Conservation (phyloP, 2,888 invertebrate genomes). For the Xestobium rufovillosum region DNA sequence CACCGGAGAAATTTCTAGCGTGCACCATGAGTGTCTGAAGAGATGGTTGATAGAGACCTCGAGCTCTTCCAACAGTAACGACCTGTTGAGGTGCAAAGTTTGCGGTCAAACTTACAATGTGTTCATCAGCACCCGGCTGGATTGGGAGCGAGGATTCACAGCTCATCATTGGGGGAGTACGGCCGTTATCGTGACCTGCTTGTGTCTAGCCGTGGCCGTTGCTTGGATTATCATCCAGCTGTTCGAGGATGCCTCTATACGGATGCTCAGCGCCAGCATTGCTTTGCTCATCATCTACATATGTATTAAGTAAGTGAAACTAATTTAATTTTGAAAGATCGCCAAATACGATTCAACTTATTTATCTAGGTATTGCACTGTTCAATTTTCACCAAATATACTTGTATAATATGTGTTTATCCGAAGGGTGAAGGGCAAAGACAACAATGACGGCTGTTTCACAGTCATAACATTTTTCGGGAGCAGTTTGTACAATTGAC, state of each 20-base stretch:
- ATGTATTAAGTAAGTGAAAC: slow-evolving; percentile 60
- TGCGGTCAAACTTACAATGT: slow-evolving; percentile 79
- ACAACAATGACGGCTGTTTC: too few relatives aligned
- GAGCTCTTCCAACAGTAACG: too few relatives aligned
- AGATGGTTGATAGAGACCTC: slow-evolving; percentile 87
- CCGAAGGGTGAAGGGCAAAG: too few relatives aligned
- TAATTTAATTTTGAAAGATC: neutral
- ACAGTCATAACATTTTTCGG: too few relatives aligned
- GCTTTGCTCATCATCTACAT: slow-evolving; percentile 79
- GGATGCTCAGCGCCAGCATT: slow-evolving; percentile 73
- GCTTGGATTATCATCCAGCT: slow-evolving; percentile 77
- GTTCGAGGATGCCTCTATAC: slow-evolving; percentile 66
- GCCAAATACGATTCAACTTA: neutral
- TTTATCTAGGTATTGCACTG: neutral
- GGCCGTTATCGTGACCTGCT: slow-evolving; percentile 66
- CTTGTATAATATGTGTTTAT: neutral
- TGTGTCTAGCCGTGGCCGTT: slow-evolving; percentile 68
- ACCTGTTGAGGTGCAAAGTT: slow-evolving; percentile 62
- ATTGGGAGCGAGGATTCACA: slow-evolving; percentile 79
- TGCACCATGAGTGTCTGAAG: slow-evolving; percentile 84
- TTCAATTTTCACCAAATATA: neutral
- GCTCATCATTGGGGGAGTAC: slow-evolving; percentile 79
- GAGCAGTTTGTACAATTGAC: too few relatives aligned
- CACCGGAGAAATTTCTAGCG: slow-evolving; percentile 85
- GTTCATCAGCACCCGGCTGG: slow-evolving; percentile 66